Evolutionary conservation across 2,113 vertebrate genomes (phyloP).

Genomic region (Heloderma charlesbogerti): DNA sequence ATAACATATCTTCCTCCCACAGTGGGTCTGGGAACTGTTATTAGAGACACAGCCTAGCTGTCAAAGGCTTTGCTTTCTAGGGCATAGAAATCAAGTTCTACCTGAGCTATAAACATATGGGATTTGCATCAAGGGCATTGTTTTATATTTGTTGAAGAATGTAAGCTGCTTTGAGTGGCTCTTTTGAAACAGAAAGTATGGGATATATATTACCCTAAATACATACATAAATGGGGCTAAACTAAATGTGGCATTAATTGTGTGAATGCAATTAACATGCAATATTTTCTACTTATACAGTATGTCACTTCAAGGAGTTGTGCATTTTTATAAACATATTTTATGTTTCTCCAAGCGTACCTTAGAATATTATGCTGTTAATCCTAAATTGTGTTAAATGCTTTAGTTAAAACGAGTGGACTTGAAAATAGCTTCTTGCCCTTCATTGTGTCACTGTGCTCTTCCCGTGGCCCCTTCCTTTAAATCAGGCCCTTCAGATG

Average conservation of each 20-base stretch:
- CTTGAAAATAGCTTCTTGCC: neutral
- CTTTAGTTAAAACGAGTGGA: neutral
- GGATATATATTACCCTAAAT: neutral
- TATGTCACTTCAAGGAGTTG: neutral
- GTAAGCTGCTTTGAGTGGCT: neutral
- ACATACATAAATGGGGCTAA: neutral
- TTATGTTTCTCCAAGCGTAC: neutral
- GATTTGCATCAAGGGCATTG: neutral
- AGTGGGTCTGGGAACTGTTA: neutral
- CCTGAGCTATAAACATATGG: slow-evolving; percentile 1
- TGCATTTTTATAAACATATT: neutral
- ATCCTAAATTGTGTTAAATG: neutral
- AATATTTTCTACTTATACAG: neutral
- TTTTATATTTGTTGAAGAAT: slow-evolving; percentile 1
- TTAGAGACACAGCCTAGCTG: neutral
- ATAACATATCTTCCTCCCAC: neutral
- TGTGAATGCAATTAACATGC: neutral
- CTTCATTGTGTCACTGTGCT: neutral
- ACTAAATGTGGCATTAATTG: neutral
- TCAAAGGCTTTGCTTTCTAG: neutral
- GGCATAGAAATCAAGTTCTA: neutral
- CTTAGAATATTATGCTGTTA: neutral
- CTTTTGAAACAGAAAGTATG: neutral
- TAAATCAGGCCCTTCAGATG: no score
- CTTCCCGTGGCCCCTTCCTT: no score